These are phyloP conservation scores for Andinoacara biseriatus DNA, from an alignment of 2,113 vertebrate species.

Conservation along the genomic window DNA sequence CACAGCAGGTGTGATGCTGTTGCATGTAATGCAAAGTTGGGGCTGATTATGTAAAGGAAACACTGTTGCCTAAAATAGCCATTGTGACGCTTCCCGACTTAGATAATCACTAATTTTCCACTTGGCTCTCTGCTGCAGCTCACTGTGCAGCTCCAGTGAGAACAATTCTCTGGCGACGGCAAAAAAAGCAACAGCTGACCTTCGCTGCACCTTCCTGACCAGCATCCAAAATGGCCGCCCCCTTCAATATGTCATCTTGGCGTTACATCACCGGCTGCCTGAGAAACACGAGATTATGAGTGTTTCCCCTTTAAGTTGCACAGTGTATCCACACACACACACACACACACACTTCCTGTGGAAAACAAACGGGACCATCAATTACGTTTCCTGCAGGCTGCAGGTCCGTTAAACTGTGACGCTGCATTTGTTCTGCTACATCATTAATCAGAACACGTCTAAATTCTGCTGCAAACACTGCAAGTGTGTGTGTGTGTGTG, in stretches of 20 bases:
- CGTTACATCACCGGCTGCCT: slow-evolving; percentile 24
- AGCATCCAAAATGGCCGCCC: slow-evolving; percentile 69
- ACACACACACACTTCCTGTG: background rate
- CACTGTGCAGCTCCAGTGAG: slow-evolving; percentile 41
- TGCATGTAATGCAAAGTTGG: background rate
- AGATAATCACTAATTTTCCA: slow-evolving; percentile 55
- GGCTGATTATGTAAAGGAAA: slow-evolving; percentile 55
- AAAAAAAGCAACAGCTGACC: slow-evolving; percentile 61
- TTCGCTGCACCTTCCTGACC: slow-evolving; percentile 57
- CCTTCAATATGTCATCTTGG: slow-evolving; percentile 60
- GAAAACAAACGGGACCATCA: slow-evolving; percentile 44
- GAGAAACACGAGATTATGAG: slow-evolving; percentile 15
- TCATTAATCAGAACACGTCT: slow-evolving; percentile 35
- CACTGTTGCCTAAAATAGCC: slow-evolving; percentile 68
- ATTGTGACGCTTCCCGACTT: slow-evolving; percentile 53
- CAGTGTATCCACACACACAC: background rate
- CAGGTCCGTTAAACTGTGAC: slow-evolving; percentile 38
- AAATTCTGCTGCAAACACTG: slow-evolving; percentile 15
- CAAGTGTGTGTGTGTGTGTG: slow-evolving; percentile 4
- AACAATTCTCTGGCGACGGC: slow-evolving; percentile 66
- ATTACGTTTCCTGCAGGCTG: slow-evolving; percentile 27
- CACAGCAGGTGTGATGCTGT: too few relatives aligned
- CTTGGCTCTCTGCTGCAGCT: slow-evolving; percentile 46
- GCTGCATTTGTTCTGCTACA: slow-evolving; percentile 31
- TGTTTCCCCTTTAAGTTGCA: slow-evolving; percentile 16